Evolutionary conservation across 1,140 invertebrate species (phyloP), one percentile per base, ranked within the genome.

Genomic region (Drosophila sp.): DNA sequence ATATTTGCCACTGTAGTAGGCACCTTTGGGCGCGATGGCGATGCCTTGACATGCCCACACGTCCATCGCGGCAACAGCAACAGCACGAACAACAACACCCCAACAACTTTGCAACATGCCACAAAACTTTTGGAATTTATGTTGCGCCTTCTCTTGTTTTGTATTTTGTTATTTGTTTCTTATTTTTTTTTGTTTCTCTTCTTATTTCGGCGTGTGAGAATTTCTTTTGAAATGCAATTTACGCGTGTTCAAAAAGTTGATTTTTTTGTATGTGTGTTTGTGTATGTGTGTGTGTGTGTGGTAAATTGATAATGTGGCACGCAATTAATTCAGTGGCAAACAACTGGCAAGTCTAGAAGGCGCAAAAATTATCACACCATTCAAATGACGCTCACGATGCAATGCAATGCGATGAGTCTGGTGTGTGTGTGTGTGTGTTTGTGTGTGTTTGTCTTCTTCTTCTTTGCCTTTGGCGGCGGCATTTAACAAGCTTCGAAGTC

Each of bases 301-400:
- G 38, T 63, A 80, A 79, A 89, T 87, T 83, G 89, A 89, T 87
- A 87, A 89, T 87, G 83, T 83, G 84, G 79, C 80, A 83, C 80
- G 80, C 84, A 87, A 87, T 87, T 87, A 87, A 87, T 87, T 87
- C 83, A 89, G 76, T 83, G 83, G 83, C 83, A 76, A 30, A 76
- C 44, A 50, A 50, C 77, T 85, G 81, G 72, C 81, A 30, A 30
- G 30, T 30, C 25, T 60, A 35, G 7, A 66, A 77, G 76, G 69
- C 65, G 84, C 82, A 83, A 80, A 89, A 87, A 87, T 87, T 87
- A 87, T 87, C 83, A 89, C 83, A 87, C 83, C 83, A 87, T 87
- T 87, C 83, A 87, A 87, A 87, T 89, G 83, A 87, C 83, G 83
- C 83, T 87, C 83, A 87, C 83, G 69, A 86, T 68, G 76, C 69